Evolutionary conservation across 1,140 invertebrate species (phyloP).

Genomic region (Copidosoma floridanum): DNA sequence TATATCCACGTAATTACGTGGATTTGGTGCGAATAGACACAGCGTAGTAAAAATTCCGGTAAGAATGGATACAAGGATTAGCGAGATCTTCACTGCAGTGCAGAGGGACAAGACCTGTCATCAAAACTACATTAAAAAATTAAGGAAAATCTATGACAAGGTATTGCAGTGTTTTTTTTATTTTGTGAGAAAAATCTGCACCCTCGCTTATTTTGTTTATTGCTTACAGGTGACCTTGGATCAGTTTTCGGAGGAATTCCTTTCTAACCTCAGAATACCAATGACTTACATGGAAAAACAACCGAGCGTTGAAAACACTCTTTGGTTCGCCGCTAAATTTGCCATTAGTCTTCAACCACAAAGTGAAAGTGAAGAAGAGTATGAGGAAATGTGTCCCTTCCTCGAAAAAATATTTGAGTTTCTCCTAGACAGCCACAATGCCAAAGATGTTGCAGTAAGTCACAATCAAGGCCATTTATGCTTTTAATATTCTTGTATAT

Average conservation of each 20-base stretch:
- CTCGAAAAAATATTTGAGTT: conserved; percentile 42
- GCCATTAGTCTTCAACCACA: conserved; percentile 42
- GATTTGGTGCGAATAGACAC: too few species aligned
- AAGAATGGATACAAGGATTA: conserved; percentile 17
- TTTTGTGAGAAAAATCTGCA: too few species aligned
- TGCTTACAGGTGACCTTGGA: conserved; percentile 38
- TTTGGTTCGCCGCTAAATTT: conserved; percentile 62
- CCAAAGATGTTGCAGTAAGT: conserved; percentile 55
- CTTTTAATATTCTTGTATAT: too few species aligned
- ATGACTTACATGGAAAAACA: conserved; percentile 45
- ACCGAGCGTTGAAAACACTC: conserved; percentile 54
- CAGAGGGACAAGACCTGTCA: conserved; percentile 64
- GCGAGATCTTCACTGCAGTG: conserved; percentile 59
- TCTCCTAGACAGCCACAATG: conserved; percentile 54
- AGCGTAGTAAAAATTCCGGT: conserved; percentile 27
- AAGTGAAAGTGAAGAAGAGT: conserved; percentile 30
- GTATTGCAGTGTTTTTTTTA: too few species aligned
- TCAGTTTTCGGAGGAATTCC: conserved; percentile 38
- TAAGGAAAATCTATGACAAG: conserved; percentile 60
- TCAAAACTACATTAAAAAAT: conserved; percentile 61
- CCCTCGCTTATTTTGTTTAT: background rate
- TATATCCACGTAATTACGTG: too few species aligned
- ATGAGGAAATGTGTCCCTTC: conserved; percentile 41
- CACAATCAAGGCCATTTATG: too few species aligned
- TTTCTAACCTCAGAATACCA: conserved; percentile 37